Conservation (phyloP, 2,797 vertebrate species). For the Anas bahamensis region DNA sequence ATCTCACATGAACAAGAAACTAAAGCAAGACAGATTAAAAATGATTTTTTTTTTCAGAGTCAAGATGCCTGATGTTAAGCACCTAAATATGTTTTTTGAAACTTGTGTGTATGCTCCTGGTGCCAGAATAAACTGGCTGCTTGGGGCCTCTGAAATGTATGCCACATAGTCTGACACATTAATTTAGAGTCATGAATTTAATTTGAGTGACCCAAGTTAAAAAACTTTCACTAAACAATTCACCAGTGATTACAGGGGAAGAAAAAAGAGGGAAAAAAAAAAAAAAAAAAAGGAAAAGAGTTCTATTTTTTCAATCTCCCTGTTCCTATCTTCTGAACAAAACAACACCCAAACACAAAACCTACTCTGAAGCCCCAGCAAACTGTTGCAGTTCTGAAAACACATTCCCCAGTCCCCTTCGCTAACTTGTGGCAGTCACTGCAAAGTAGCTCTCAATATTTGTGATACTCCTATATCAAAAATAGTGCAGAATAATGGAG, state of each 20-base stretch:
- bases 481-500: background rate
- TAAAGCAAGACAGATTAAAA: constrained; percentile 8
- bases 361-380: background rate
- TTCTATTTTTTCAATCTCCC: background rate
- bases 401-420: background rate
- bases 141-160: background rate
- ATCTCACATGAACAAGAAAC: constrained; percentile 12
- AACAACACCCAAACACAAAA: background rate
- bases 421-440: background rate
- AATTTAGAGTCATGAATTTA: background rate
- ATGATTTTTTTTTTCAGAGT: background rate
- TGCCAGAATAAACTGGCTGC: background rate
- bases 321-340: background rate
- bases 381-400: background rate
- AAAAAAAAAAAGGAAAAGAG: background rate
- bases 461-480: background rate
- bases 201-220: background rate
- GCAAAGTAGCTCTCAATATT: background rate
- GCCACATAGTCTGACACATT: background rate
- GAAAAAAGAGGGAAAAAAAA: background rate
- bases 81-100: background rate
- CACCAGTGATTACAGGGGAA: background rate
- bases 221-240: constrained; percentile 11
- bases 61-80: background rate
- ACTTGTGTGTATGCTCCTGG: background rate